These are phyloP conservation scores for Hypomesus transpacificus DNA, from an alignment of 2,113 vertebrate genomes.

Conservation along the genomic window DNA sequence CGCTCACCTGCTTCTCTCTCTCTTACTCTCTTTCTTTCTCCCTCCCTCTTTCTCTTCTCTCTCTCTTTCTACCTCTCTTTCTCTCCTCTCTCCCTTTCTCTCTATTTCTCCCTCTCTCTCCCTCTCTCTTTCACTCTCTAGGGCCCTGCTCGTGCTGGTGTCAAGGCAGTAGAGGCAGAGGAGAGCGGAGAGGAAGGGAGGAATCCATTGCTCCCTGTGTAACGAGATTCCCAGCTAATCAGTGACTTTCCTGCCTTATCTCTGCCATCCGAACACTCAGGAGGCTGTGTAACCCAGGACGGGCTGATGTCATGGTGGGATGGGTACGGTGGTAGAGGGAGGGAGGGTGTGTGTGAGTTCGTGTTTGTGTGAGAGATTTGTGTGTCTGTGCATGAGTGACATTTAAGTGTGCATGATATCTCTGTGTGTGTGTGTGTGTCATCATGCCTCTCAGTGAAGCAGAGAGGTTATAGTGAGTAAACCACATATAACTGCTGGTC, in stretches of 20 bases:
- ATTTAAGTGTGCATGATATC: constrained; percentile 4
- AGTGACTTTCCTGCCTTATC: constrained; percentile 78
- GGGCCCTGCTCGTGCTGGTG: constrained; percentile 35
- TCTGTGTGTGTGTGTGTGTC: constrained; percentile 29
- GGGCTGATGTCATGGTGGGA: constrained; percentile 77
- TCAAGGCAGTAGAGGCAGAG: constrained; percentile 6
- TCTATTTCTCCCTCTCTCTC: too few relatives aligned
- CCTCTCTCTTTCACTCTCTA: not conserved
- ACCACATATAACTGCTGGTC: constrained; percentile 42
- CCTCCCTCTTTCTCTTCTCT: too few relatives aligned
- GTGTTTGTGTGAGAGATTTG: constrained; percentile 22
- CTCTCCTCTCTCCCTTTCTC: too few relatives aligned
- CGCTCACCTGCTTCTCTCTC: constrained; percentile 18
- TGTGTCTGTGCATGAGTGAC: constrained; percentile 27
- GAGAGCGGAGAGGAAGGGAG: constrained; percentile 47
- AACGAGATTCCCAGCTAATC: constrained; percentile 78
- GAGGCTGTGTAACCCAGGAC: constrained; percentile 75
- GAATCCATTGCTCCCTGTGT: constrained; percentile 70
- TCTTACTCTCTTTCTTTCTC: too few relatives aligned
- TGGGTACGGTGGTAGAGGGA: constrained; percentile 43
- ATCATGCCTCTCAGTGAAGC: constrained; percentile 28
- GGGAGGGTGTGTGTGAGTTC: not conserved
- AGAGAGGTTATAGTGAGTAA: constrained; percentile 18
- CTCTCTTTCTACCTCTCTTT: too few relatives aligned
- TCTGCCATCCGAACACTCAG: constrained; percentile 72